Conservation (phyloP, 1,140 invertebrate genomes). For the Babylonia areolata region DNA sequence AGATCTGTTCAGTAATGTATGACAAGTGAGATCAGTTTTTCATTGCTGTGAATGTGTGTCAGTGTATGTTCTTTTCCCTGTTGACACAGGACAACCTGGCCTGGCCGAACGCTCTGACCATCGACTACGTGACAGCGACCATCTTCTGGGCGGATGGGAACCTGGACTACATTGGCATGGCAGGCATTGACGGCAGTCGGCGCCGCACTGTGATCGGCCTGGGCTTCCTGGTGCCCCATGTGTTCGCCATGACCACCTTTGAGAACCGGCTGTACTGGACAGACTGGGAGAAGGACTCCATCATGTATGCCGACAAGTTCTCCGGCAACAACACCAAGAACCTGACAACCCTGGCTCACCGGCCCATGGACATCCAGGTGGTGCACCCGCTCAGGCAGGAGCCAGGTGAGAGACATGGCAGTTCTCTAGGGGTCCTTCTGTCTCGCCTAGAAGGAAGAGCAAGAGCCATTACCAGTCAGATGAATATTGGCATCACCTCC, state of each 20-base stretch:
- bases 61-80: neutral
- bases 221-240: slow-evolving; percentile 82
- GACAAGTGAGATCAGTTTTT: no score
- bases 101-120: slow-evolving; percentile 94
- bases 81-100: slow-evolving; percentile 88
- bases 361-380: slow-evolving; percentile 89
- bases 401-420: slow-evolving; percentile 61
- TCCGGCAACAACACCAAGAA: slow-evolving; percentile 93
- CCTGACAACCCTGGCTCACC: slow-evolving; percentile 92
- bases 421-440: no score
- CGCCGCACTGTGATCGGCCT: slow-evolving; percentile 80
- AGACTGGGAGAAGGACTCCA: slow-evolving; percentile 90
- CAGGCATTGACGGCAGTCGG: slow-evolving; percentile 67
- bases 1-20: no score
- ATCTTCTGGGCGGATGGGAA: slow-evolving; percentile 99
- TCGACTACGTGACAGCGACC: slow-evolving; percentile 96
- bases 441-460: no score
- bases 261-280: slow-evolving; percentile 98
- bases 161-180: slow-evolving; percentile 93
- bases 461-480: no score
- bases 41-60: neutral
- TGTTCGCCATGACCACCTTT: slow-evolving; percentile 95
- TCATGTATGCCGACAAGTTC: slow-evolving; percentile 96
- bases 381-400: slow-evolving; percentile 82
- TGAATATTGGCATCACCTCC: no score